Percentiles rank a stretch among this genome's conserved stretches.
These are phyloP conservation scores for Erpornis zantholeuca DNA, from an alignment of 2,113 vertebrate genomes.

Conservation along the genomic window DNA sequence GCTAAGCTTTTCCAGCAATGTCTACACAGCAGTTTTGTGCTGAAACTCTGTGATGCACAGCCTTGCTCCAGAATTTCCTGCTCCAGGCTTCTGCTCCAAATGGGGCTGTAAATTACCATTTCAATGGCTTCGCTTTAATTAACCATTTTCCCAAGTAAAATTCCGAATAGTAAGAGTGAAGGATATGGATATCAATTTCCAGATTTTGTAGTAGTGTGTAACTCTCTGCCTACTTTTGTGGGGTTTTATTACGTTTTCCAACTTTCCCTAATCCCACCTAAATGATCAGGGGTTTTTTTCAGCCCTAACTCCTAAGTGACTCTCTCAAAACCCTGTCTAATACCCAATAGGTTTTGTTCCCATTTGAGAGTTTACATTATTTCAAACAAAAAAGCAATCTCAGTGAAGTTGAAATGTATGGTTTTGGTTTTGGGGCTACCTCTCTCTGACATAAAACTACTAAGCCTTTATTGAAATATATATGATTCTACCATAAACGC, in stretches of 20 bases:
- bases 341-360: constrained; percentile 8
- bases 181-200: neutral
- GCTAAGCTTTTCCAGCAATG: constrained; percentile 19
- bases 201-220: neutral
- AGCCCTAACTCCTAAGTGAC: neutral
- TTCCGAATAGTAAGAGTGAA: neutral
- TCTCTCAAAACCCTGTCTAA: neutral
- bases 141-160: constrained; percentile 36
- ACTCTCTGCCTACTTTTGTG: neutral
- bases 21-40: neutral
- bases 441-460: constrained; percentile 56
- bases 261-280: neutral
- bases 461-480: constrained; percentile 66
- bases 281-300: neutral
- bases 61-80: constrained; percentile 17
- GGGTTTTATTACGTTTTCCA: neutral
- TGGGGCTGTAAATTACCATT: neutral
- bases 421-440: constrained; percentile 53
- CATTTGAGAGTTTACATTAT: neutral
- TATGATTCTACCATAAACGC: constrained; percentile 57
- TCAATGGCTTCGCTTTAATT: constrained; percentile 42
- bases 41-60: neutral
- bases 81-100: neutral
- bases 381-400: constrained; percentile 20
- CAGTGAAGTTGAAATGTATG: constrained; percentile 32